phyloP scores from a whole-genome alignment of 2,797 vertebrate species.

The Geotrypetes seraphini region DNA sequence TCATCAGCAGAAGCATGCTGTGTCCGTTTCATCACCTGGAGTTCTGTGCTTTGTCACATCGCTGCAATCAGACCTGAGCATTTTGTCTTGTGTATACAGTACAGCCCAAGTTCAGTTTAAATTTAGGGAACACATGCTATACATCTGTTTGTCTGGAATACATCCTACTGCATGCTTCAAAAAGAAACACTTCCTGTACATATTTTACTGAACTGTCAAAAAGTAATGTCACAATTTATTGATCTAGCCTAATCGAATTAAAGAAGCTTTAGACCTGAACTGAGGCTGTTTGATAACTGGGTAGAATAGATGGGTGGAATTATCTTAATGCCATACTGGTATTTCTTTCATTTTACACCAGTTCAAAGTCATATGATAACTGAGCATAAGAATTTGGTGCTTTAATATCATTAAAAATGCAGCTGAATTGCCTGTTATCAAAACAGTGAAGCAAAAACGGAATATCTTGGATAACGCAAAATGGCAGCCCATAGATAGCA shows the following conservation, averaged over 20 bases:
- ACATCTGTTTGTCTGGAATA: constrained; percentile 37
- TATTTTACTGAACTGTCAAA: constrained; percentile 18
- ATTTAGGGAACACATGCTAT: constrained; percentile 33
- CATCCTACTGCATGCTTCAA: constrained; percentile 20
- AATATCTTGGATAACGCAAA: too few relatives aligned
- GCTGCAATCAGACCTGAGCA: constrained; percentile 4
- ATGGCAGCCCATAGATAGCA: too few relatives aligned
- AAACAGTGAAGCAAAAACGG: too few relatives aligned
- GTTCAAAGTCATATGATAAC: not conserved
- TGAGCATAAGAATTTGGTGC: too few relatives aligned
- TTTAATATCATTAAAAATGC: too few relatives aligned
- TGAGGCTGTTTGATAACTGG: not conserved
- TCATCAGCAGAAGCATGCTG: constrained; percentile 24
- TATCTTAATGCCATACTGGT: not conserved
- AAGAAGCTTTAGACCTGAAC: constrained; percentile 1
- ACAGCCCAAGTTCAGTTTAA: not conserved
- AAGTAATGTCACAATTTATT: constrained; percentile 19
- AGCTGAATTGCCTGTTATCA: too few relatives aligned
- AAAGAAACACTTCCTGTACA: constrained; percentile 14
- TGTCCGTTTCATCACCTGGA: constrained; percentile 23
- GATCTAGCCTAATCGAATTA: constrained; percentile 11
- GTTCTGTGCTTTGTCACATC: not conserved
- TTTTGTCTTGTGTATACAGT: not conserved
- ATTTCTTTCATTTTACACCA: not conserved
- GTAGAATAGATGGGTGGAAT: not conserved